These are phyloP conservation scores for Musca domestica DNA, from an alignment of 1,140 invertebrate genomes.

Conservation along the genomic window DNA sequence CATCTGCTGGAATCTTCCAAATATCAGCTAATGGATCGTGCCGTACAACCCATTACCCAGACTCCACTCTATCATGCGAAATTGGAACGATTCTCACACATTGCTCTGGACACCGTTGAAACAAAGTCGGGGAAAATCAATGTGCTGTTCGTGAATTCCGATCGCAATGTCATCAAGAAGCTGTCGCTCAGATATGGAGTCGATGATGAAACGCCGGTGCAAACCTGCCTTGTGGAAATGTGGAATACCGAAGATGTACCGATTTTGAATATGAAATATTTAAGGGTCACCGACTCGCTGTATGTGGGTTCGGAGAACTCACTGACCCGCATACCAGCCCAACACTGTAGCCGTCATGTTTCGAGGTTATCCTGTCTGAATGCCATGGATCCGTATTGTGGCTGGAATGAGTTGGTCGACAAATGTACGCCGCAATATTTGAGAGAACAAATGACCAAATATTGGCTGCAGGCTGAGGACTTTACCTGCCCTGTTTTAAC, in stretches of 20 bases:
- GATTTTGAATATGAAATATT: constrained; percentile 70
- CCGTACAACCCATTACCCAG: constrained; percentile 71
- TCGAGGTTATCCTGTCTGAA: constrained; percentile 72
- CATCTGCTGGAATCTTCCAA: constrained; percentile 67
- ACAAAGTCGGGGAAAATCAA: constrained; percentile 68
- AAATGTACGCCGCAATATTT: constrained; percentile 69
- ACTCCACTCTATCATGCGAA: constrained; percentile 69
- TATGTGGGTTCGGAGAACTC: constrained; percentile 75
- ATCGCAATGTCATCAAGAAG: constrained; percentile 75
- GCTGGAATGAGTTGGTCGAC: constrained; percentile 78
- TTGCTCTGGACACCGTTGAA: constrained; percentile 73
- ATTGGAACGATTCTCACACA: constrained; percentile 74
- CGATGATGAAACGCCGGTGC: constrained; percentile 62
- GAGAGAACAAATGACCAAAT: constrained; percentile 60
- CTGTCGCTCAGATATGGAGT: constrained; percentile 69
- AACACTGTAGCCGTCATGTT: constrained; percentile 73
- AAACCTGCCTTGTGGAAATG: constrained; percentile 82
- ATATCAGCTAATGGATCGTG: constrained; percentile 86
- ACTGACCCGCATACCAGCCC: constrained; percentile 71
- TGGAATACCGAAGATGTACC: constrained; percentile 65
- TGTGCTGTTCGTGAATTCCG: constrained; percentile 77
- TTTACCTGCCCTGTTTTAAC: constrained; percentile 64
- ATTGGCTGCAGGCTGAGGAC: constrained; percentile 71
- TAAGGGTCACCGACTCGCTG: constrained; percentile 77
- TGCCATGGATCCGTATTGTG: constrained; percentile 90